Evolutionary conservation across 2,113 vertebrate genomes (phyloP).

Genomic region (Meriones unguiculatus): DNA sequence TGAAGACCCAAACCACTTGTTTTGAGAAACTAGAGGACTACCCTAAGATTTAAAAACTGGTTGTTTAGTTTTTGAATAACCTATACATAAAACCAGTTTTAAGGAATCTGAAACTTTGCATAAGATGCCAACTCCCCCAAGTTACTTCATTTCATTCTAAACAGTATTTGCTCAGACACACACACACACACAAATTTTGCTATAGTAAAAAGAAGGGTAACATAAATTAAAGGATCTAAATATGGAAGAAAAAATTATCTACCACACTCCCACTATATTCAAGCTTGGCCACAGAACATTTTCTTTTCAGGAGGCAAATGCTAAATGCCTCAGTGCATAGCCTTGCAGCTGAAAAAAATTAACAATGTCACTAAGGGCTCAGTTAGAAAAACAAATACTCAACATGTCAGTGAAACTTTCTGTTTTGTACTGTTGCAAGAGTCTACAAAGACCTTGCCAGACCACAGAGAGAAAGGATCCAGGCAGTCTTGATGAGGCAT

Average conservation of each 20-base stretch:
- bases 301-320: conserved; percentile 71
- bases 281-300: conserved; percentile 69
- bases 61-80: conserved; percentile 66
- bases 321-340: conserved; percentile 60
- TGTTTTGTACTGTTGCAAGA: conserved; percentile 13
- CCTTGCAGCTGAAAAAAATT: conserved; percentile 55
- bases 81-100: conserved; percentile 33
- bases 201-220: conserved; percentile 67
- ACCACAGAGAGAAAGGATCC: no score
- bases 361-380: conserved; percentile 73
- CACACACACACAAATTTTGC: conserved; percentile 63
- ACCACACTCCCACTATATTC: conserved; percentile 71
- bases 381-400: background rate
- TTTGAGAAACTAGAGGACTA: conserved; percentile 2
- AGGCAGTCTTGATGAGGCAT: no score
- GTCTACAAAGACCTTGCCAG: background rate
- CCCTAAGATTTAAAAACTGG: conserved; percentile 6
- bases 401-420: conserved; percentile 51
- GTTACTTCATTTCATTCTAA: conserved; percentile 68
- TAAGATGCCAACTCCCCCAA: conserved; percentile 63
- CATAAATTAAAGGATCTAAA: conserved; percentile 80
- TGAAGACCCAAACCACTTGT: background rate
- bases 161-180: conserved; percentile 50
- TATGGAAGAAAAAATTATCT: conserved; percentile 76
- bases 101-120: conserved; percentile 60